Conservation (phyloP, 92 coral and sea anemone genomes). For the Palythoa caribaeorum region DNA sequence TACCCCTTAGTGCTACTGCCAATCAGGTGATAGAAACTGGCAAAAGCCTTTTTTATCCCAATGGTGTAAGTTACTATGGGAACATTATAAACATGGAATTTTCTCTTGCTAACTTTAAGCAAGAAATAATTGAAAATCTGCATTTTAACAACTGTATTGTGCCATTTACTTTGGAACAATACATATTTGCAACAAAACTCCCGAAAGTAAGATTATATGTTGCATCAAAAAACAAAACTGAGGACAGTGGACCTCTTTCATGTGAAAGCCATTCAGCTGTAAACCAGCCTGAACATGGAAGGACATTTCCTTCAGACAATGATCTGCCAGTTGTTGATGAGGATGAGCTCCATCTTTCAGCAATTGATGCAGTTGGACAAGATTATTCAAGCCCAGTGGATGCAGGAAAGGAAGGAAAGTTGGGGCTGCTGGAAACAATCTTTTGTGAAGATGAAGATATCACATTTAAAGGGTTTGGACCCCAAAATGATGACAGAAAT, state of each 20-base stretch:
- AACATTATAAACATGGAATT: slow-evolving; percentile 39
- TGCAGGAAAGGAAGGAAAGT: slow-evolving; percentile 6
- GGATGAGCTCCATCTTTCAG: slow-evolving; percentile 4
- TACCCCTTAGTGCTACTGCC: slow-evolving; percentile 45
- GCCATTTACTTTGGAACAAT: slow-evolving; percentile 54
- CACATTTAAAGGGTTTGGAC: slow-evolving; percentile 36
- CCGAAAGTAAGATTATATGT: slow-evolving; percentile 58
- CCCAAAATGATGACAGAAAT: slow-evolving; percentile 27
- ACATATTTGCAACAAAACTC: slow-evolving; percentile 55
- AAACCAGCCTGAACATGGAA: slow-evolving; percentile 22
- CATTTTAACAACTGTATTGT: slow-evolving; percentile 27
- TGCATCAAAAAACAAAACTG: slow-evolving; percentile 29
- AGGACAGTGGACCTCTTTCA: slow-evolving; percentile 23
- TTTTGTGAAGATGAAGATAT: slow-evolving; percentile 23
- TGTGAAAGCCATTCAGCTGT: slow-evolving; percentile 35
- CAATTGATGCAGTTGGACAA: slow-evolving; percentile 9
- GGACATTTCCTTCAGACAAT: slow-evolving; percentile 15
- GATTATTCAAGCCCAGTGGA: slow-evolving; percentile 13
- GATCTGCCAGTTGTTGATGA: slow-evolving; percentile 20
- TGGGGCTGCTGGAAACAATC: slow-evolving; percentile 18
- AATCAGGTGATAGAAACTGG: slow-evolving; percentile 55
- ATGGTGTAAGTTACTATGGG: slow-evolving; percentile 52
- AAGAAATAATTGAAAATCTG: slow-evolving; percentile 41
- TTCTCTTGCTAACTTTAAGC: slow-evolving; percentile 55
- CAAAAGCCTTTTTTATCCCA: slow-evolving; percentile 50